A percentile compares a stretch with the other conserved stretches of the same genome.
phyloP scores from a whole-genome alignment of 64 coral and sea anemone species.

The Montipora sp. region DNA sequence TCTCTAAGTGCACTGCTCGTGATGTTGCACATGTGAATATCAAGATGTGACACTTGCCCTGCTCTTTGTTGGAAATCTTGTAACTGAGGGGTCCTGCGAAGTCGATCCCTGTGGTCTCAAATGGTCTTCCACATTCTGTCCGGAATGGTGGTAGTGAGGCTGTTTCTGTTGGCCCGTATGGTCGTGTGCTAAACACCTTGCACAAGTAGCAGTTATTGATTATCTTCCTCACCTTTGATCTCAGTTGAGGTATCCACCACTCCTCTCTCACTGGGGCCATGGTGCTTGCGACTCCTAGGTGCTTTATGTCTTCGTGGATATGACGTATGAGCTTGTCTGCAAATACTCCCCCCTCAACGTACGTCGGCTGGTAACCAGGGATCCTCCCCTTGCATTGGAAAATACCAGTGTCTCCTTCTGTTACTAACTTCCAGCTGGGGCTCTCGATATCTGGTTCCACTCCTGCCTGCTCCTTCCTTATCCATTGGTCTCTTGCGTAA shows the following conservation, averaged over 20 bases:
- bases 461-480: conserved; percentile 24
- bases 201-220: conserved; percentile 72
- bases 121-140: conserved; percentile 59
- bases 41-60: conserved; percentile 66
- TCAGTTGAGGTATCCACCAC: conserved; percentile 77
- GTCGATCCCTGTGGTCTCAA: conserved; percentile 70
- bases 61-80: conserved; percentile 56
- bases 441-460: conserved; percentile 17
- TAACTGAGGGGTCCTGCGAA: conserved; percentile 75
- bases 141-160: conserved; percentile 71
- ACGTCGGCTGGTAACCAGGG: conserved; percentile 51
- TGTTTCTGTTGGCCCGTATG: conserved; percentile 43
- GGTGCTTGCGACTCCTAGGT: conserved; percentile 75
- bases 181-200: conserved; percentile 46
- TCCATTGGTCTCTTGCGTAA: conserved; percentile 22
- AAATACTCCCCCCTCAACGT: conserved; percentile 28
- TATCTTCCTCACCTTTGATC: conserved; percentile 71
- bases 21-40: conserved; percentile 73
- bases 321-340: conserved; percentile 69
- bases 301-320: conserved; percentile 44
- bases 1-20: conserved; percentile 72
- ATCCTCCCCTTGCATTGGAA: conserved; percentile 50
- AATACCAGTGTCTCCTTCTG: conserved; percentile 19
- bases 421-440: conserved; percentile 42
- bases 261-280: conserved; percentile 70